Evolutionary conservation across 2,888 invertebrate genomes (phyloP).

Genomic region (Cosmia pyralina): DNA sequence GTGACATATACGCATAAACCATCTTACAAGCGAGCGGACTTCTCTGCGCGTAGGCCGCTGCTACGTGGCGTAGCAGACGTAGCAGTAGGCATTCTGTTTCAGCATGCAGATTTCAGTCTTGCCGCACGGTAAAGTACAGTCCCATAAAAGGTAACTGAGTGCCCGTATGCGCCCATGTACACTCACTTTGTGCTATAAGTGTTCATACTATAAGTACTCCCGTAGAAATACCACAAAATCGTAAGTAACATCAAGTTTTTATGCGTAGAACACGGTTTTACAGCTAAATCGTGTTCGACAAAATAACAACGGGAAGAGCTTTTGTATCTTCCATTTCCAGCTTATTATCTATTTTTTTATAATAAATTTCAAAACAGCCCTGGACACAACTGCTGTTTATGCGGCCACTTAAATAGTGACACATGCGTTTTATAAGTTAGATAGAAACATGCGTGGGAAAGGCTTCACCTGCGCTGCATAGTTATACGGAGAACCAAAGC

Average conservation of each 20-base stretch:
- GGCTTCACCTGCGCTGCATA: conserved; percentile 9
- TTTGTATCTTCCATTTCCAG: neutral
- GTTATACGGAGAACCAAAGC: conserved; percentile 5
- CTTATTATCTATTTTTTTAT: neutral
- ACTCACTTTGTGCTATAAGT: neutral
- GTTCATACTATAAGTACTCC: neutral
- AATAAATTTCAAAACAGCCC: conserved; percentile 1
- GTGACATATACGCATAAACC: neutral
- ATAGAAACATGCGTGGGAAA: conserved; percentile 10
- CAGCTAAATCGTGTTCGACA: neutral
- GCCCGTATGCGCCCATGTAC: no score
- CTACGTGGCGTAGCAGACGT: no score
- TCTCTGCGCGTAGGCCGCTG: neutral
- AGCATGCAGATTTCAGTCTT: no score
- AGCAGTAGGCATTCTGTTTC: no score
- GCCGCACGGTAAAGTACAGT: neutral
- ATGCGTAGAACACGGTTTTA: neutral
- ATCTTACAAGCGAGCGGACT: neutral
- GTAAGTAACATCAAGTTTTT: neutral
- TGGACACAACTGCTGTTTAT: neutral
- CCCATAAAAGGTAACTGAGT: neutral
- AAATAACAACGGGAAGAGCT: conserved; percentile 1
- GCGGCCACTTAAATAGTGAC: conserved; percentile 3
- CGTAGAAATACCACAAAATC: neutral
- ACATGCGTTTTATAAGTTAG: conserved; percentile 11